These are phyloP conservation scores for Solenodon paradoxus DNA, from an alignment of 2,113 vertebrate species.

Conservation along the genomic window DNA sequence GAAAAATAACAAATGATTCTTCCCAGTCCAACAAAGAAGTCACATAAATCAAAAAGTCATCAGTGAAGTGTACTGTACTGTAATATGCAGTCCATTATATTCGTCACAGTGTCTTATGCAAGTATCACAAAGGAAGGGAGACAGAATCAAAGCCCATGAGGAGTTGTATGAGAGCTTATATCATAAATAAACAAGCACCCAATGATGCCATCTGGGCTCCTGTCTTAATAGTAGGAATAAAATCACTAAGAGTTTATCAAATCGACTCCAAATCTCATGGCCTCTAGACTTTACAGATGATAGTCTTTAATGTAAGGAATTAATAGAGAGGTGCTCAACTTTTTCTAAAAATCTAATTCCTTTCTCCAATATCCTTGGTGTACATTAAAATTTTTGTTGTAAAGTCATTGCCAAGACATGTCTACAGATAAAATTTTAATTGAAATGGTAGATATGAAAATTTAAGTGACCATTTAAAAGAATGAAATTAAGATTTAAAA, in stretches of 20 bases:
- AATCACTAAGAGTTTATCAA: background rate
- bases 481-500: background rate
- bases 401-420: background rate
- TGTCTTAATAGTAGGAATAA: background rate
- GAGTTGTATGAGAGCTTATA: background rate
- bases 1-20: background rate
- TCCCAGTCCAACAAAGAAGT: background rate
- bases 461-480: background rate
- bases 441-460: background rate
- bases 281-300: background rate
- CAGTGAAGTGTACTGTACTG: background rate
- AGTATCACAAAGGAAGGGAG: background rate
- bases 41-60: conserved; percentile 54
- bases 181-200: background rate
- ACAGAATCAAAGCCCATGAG: background rate
- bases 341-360: background rate
- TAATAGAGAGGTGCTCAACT: background rate
- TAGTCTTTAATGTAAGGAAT: background rate
- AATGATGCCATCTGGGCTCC: background rate
- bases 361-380: background rate
- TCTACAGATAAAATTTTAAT: background rate
- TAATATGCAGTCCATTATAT: background rate
- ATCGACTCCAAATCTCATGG: background rate
- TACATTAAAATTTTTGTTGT: background rate
- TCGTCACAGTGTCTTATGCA: background rate